A percentile compares a stretch with the other conserved stretches of the same genome.
Conservation (phyloP, 2,797 vertebrate genomes). For the Numenius phaeopus region DNA sequence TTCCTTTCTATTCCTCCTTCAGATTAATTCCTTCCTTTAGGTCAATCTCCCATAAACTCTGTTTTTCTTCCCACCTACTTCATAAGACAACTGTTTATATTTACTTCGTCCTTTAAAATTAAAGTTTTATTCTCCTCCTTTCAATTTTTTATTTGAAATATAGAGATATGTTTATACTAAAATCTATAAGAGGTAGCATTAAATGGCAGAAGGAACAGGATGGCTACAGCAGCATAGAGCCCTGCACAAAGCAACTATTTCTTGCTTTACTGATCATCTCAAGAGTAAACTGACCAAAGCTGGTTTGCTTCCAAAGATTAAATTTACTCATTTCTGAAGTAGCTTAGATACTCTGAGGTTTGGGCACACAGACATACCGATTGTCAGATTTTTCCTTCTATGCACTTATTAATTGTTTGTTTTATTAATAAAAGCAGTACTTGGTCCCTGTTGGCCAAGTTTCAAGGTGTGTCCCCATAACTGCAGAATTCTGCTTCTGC, state of each 20-base stretch:
- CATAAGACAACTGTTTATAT: background rate
- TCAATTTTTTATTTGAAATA: background rate
- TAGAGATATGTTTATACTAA: background rate
- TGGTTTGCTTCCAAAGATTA: background rate
- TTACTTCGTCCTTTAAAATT: background rate
- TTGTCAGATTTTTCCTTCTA: background rate
- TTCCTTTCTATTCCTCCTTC: background rate
- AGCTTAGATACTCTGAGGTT: background rate
- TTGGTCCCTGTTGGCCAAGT: background rate
- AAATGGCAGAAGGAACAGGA: background rate
- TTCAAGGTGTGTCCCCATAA: background rate
- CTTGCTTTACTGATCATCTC: background rate
- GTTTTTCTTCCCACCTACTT: background rate
- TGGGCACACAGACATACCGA: background rate
- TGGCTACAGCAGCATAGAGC: background rate
- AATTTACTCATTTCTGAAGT: background rate
- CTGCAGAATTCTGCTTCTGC: background rate
- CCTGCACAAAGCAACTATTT: background rate
- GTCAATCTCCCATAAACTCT: background rate
- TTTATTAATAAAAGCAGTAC: background rate
- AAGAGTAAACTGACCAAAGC: background rate
- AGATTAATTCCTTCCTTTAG: background rate
- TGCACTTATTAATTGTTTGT: background rate
- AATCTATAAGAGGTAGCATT: background rate
- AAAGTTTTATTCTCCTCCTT: background rate